Percentiles rank a stretch among this genome's conserved stretches.
Evolutionary conservation across 2,113 vertebrate genomes (phyloP).

Genomic region (Oryctolagus cuniculus): DNA sequence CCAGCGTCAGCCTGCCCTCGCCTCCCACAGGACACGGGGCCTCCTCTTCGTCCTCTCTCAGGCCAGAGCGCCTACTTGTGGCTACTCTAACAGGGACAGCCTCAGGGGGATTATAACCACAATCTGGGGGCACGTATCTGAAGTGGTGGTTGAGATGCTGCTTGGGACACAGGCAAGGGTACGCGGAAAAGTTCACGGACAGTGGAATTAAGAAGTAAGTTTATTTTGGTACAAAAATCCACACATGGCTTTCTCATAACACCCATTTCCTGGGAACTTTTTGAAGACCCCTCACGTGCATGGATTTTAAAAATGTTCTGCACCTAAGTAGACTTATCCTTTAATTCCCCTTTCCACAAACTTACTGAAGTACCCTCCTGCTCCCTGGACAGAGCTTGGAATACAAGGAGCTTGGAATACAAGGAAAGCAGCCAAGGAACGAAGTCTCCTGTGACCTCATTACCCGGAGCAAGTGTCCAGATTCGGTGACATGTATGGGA

Average conservation of each 20-base stretch:
- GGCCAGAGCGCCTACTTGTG: not conserved
- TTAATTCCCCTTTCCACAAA: too few species aligned
- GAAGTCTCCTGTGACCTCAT: not conserved
- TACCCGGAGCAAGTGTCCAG: not conserved
- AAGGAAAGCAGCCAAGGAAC: not conserved
- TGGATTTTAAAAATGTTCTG: too few species aligned
- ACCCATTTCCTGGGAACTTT: too few species aligned
- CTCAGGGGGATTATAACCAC: not conserved
- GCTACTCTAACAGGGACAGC: not conserved
- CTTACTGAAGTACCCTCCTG: too few species aligned
- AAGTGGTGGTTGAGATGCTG: too few species aligned
- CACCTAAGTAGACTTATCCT: too few species aligned
- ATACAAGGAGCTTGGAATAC: not conserved
- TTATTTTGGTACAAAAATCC: too few species aligned
- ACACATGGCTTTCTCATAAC: too few species aligned
- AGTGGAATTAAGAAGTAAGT: too few species aligned
- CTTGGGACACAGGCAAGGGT: too few species aligned
- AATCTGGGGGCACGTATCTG: not conserved
- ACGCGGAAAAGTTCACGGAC: too few species aligned
- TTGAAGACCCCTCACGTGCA: too few species aligned
- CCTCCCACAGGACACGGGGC: accelerated
- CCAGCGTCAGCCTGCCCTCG: not conserved
- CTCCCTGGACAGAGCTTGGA: not conserved
- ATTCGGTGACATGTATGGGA: accelerated
- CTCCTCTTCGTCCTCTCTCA: not conserved